phyloP scores from a whole-genome alignment of 1,140 invertebrate species.

The Caenorhabditis inopinata region DNA sequence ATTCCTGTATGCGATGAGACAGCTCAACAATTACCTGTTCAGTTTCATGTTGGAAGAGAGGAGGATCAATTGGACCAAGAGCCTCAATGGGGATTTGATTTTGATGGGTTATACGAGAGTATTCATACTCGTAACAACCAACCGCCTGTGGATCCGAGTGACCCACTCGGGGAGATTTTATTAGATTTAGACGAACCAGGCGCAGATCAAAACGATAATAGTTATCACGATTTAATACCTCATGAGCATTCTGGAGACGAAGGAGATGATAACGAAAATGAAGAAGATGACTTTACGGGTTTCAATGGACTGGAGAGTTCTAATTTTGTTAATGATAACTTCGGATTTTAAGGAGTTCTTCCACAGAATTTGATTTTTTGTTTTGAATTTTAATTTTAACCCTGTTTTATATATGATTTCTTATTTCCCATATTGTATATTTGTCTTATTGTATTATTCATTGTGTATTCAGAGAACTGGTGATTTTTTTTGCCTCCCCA shows the following conservation, averaged over 20 bases:
- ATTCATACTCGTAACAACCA: not conserved
- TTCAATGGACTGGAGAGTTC: not conserved
- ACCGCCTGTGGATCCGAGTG: not conserved
- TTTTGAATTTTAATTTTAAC: no score
- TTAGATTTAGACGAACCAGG: not conserved
- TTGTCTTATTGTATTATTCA: no score
- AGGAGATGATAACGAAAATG: not conserved
- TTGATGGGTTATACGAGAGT: not conserved
- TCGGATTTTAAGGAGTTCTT: not conserved
- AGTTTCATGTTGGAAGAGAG: not conserved
- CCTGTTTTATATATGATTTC: not conserved
- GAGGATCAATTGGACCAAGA: not conserved
- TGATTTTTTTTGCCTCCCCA: no score
- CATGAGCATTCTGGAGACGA: constrained; percentile 1
- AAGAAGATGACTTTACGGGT: not conserved
- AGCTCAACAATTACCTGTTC: not conserved
- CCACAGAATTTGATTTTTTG: not conserved
- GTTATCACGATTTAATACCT: not conserved
- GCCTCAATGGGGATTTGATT: not conserved
- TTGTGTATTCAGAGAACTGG: no score
- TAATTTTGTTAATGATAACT: constrained; percentile 21
- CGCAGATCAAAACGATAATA: not conserved
- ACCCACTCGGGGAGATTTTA: not conserved
- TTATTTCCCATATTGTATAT: not conserved
- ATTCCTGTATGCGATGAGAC: not conserved